Conservation (phyloP, 2,113 vertebrate species). For the Gambusia affinis region DNA sequence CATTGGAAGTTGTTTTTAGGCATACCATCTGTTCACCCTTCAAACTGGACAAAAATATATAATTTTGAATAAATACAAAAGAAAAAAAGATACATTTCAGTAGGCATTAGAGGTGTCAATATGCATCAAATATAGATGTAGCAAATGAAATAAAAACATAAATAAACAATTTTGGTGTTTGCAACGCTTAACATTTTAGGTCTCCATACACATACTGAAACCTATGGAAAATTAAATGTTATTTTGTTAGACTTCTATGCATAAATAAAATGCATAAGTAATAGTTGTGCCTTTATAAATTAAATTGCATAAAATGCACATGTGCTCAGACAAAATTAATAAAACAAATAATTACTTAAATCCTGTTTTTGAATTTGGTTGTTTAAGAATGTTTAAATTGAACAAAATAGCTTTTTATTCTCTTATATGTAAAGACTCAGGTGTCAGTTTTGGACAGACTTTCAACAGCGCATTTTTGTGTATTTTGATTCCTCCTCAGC, state of each 20-base stretch:
- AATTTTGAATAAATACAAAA: slow-evolving; percentile 8
- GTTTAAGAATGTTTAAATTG: slow-evolving; percentile 46
- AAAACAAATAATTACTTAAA: slow-evolving; percentile 16
- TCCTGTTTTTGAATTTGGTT: slow-evolving; percentile 56
- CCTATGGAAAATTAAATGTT: slow-evolving; percentile 74
- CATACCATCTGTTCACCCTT: slow-evolving; percentile 40
- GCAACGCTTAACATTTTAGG: slow-evolving; percentile 40
- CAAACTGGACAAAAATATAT: slow-evolving; percentile 15
- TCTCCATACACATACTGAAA: slow-evolving; percentile 66
- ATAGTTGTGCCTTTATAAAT: slow-evolving; percentile 77
- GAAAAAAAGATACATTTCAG: slow-evolving; percentile 6
- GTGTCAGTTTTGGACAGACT: slow-evolving; percentile 24
- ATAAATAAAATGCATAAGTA: slow-evolving; percentile 78
- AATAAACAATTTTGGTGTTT: slow-evolving; percentile 41
- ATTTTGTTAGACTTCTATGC: slow-evolving; percentile 72
- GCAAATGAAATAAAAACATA: slow-evolving; percentile 40
- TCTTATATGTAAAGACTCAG: slow-evolving; percentile 34
- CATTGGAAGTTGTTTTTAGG: slow-evolving; percentile 5
- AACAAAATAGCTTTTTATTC: slow-evolving; percentile 35
- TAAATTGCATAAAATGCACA: slow-evolving; percentile 78
- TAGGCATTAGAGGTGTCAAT: slow-evolving; percentile 47
- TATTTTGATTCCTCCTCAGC: slow-evolving; percentile 32
- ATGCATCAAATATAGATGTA: slow-evolving; percentile 31
- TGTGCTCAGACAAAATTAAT: slow-evolving; percentile 44
- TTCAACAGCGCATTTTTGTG: slow-evolving; percentile 15